Evolutionary conservation across 2,113 vertebrate species (phyloP).

Genomic region (Leptobrachium leishanense): DNA sequence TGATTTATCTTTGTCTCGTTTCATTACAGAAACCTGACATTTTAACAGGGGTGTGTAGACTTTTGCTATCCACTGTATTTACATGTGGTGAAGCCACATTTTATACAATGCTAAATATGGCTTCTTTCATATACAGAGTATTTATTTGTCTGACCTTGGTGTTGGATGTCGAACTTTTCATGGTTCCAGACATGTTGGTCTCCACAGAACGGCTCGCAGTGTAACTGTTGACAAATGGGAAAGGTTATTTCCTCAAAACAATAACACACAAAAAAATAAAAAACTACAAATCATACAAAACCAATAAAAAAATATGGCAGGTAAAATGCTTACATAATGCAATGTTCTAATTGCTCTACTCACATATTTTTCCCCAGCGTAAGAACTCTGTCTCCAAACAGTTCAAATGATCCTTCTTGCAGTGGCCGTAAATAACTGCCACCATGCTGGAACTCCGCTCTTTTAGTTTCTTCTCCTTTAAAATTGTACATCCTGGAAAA

Average conservation of each 20-base stretch:
- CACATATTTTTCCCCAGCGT: conserved; percentile 97
- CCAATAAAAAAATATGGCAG: too few relatives aligned
- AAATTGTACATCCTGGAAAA: conserved; percentile 77
- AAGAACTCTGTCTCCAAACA: conserved; percentile 89
- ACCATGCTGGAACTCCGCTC: conserved; percentile 74
- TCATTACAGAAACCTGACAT: too few relatives aligned
- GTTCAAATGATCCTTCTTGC: conserved; percentile 89
- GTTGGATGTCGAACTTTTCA: conserved; percentile 75
- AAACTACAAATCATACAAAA: too few relatives aligned
- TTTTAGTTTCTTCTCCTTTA: conserved; percentile 81
- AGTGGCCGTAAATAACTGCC: conserved; percentile 80
- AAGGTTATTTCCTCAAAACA: too few relatives aligned
- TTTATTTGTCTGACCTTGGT: conserved; percentile 73
- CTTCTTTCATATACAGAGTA: not conserved
- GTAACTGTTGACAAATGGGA: conserved; percentile 73
- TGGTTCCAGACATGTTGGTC: conserved; percentile 82
- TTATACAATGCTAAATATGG: too few relatives aligned
- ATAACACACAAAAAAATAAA: too few relatives aligned
- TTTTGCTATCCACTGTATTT: too few relatives aligned
- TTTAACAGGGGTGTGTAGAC: too few relatives aligned
- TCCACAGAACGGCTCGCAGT: conserved; percentile 86
- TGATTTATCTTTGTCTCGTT: too few relatives aligned
- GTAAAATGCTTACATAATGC: too few relatives aligned
- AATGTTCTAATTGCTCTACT: conserved; percentile 54
- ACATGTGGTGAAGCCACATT: too few relatives aligned